Evolutionary conservation across 2,888 invertebrate species (phyloP).

Genomic region (Drosophila dives): DNA sequence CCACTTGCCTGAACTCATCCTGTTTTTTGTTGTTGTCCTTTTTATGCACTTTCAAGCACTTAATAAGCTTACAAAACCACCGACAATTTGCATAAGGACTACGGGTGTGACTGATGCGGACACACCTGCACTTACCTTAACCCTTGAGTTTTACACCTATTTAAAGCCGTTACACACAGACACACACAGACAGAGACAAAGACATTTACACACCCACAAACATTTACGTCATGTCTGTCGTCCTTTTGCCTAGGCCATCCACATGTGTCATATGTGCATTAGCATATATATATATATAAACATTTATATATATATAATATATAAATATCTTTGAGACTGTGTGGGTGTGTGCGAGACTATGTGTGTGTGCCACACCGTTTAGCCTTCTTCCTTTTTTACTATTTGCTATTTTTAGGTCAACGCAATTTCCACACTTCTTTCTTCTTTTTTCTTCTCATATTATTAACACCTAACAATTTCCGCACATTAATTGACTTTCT

Average conservation of each 20-base stretch:
- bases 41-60: conserved; percentile 70
- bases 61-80: conserved; percentile 76
- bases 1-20: not conserved
- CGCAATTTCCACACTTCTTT: conserved; percentile 58
- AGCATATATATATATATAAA: conserved; percentile 19
- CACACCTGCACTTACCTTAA: conserved; percentile 65
- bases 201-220: conserved; percentile 3
- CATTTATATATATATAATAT: conserved; percentile 2
- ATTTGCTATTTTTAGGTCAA: conserved; percentile 71
- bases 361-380: conserved; percentile 26
- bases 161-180: conserved; percentile 44
- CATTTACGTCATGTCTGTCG: conserved; percentile 50
- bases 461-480: conserved; percentile 36
- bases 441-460: conserved; percentile 28
- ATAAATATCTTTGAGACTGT: not conserved
- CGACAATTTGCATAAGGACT: conserved; percentile 63
- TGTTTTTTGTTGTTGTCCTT: conserved; percentile 28
- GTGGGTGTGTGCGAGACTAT: conserved; percentile 8
- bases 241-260: conserved; percentile 33
- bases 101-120: conserved; percentile 18
- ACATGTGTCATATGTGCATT: conserved; percentile 46
- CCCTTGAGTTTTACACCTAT: conserved; percentile 71
- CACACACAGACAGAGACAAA: not conserved
- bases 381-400: conserved; percentile 12
- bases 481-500: conserved; percentile 4